A percentile compares a stretch with the other conserved stretches of the same genome.
Conservation (phyloP, 2,113 vertebrate genomes). For the Mugil cephalus region DNA sequence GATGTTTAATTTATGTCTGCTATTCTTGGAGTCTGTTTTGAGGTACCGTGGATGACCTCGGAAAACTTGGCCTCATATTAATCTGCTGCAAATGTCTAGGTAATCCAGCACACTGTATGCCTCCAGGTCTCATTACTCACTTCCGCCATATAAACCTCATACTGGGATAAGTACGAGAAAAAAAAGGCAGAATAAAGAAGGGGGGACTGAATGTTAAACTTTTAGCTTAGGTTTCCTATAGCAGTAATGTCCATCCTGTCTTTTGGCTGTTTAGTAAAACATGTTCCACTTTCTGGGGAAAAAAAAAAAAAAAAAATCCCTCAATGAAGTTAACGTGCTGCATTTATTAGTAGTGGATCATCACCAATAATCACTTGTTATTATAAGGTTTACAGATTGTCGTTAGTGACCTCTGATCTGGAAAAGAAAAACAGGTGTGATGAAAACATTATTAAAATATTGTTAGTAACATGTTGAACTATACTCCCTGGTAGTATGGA, state of each 20-base stretch:
- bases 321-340: too few relatives aligned
- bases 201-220: neutral
- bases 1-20: conserved; percentile 65
- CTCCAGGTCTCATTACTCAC: conserved; percentile 59
- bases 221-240: conserved; percentile 16
- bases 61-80: conserved; percentile 60
- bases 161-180: conserved; percentile 36
- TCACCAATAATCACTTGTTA: too few relatives aligned
- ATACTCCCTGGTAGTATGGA: too few relatives aligned
- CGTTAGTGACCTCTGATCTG: too few relatives aligned
- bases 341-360: too few relatives aligned
- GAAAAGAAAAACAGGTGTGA: too few relatives aligned
- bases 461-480: too few relatives aligned
- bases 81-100: conserved; percentile 50
- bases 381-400: too few relatives aligned
- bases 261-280: neutral
- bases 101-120: conserved; percentile 53
- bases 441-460: too few relatives aligned
- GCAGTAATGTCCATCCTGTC: neutral
- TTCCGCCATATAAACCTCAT: conserved; percentile 48
- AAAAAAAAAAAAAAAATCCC: neutral
- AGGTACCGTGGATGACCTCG: conserved; percentile 43
- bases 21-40: conserved; percentile 61
- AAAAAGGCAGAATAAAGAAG: conserved; percentile 1
- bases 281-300: neutral